Conservation (phyloP, 1,140 invertebrate genomes). For the Megalopta genalis region DNA sequence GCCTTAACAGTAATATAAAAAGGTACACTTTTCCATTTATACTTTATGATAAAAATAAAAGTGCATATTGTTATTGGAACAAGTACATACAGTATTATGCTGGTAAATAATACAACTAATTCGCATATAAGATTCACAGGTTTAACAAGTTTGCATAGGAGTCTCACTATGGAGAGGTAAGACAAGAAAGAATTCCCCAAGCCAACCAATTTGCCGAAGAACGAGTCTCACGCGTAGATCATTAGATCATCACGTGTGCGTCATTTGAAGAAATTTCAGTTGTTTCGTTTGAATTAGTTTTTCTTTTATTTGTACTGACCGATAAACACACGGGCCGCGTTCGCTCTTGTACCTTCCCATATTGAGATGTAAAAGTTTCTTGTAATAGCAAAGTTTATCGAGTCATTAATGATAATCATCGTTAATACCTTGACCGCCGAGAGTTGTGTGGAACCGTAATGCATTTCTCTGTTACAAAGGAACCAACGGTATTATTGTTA, state of each 20-base stretch:
- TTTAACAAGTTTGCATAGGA: constrained; percentile 57
- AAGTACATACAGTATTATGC: constrained; percentile 69
- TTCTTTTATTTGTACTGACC: constrained; percentile 51
- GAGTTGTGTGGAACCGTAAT: constrained; percentile 28
- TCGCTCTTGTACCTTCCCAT: constrained; percentile 59
- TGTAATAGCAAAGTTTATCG: constrained; percentile 56
- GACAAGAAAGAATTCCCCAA: constrained; percentile 39
- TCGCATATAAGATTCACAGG: constrained; percentile 51
- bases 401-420: constrained; percentile 56
- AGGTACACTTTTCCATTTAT: constrained; percentile 71
- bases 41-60: constrained; percentile 72
- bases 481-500: constrained; percentile 47
- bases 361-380: constrained; percentile 60
- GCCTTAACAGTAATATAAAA: constrained; percentile 73
- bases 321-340: constrained; percentile 36
- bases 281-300: constrained; percentile 20
- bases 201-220: constrained; percentile 46
- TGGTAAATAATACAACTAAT: constrained; percentile 67
- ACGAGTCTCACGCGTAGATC: constrained; percentile 11
- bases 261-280: constrained; percentile 34
- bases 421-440: constrained; percentile 47
- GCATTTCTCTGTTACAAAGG: constrained; percentile 36
- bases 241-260: constrained; percentile 23
- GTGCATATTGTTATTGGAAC: constrained; percentile 69
- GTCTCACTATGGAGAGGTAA: constrained; percentile 65